phyloP scores from a whole-genome alignment of 2,113 vertebrate species.

The Chamaetylas fuelleborni region DNA sequence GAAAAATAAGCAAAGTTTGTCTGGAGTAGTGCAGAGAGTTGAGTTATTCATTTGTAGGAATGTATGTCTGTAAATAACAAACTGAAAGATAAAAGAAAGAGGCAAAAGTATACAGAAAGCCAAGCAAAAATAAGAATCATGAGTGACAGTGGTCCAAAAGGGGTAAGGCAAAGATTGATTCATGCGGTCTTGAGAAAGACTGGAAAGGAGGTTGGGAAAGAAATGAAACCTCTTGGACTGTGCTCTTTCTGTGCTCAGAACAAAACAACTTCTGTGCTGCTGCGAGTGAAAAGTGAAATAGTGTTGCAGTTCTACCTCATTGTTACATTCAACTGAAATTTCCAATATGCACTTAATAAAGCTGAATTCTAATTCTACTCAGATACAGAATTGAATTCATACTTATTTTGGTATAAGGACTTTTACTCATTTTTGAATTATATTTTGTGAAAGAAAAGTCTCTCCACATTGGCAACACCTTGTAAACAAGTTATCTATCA shows the following conservation, averaged over 20 bases:
- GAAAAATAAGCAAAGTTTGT: neutral
- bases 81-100: neutral
- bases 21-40: neutral
- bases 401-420: neutral
- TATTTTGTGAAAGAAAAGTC: neutral
- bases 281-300: neutral
- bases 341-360: neutral
- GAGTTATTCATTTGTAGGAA: neutral
- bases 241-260: neutral
- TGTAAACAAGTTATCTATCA: neutral
- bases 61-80: neutral
- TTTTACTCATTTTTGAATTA: neutral
- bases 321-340: fast-evolving
- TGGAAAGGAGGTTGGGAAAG: neutral
- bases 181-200: neutral
- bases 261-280: neutral
- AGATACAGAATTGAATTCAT: neutral
- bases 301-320: neutral
- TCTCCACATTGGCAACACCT: neutral
- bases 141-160: neutral
- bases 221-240: neutral
- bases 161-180: neutral
- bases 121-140: neutral
- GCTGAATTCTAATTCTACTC: neutral
- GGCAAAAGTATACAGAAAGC: neutral